Base-by-base conservation (phyloP, 2,113 vertebrate genomes). In the Corvus hawaiiensis region DNA sequence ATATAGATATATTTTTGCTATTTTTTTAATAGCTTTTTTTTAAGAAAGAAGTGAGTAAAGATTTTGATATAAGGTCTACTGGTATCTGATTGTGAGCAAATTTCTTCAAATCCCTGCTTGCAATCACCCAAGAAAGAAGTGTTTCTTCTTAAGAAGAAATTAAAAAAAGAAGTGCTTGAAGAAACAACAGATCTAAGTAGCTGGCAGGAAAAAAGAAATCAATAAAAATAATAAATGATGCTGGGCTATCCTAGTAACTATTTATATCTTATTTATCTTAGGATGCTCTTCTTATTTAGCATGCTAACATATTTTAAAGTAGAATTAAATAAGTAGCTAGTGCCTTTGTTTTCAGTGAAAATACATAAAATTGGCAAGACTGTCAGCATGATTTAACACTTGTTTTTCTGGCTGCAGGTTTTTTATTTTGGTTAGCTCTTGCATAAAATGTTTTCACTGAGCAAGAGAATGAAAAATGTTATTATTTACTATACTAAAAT, bases 181-280 rank as follows among this genome's bases (percentile, higher is more conserved):
- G 68, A 91, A 94, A 81, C 48, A 94, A 61, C 41, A 69, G 41
- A 58, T 87, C 67, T 85, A 49, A 62, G 55, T 94, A 80, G 73
- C 79, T 94, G 74, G 49, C 13, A 64, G 81, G 89, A 23, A 61
- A 41, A 91, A 90, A 71, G 7, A 83, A 52, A 92, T 23, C 11
- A 94, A 37, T 77, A 72, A 88, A 96, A 93, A 89, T 82, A 89
- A 48, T 48, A 90, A 96, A 92, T 68, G 2, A 75, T 88, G 80
- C 63, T 95, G 54, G 39, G 56, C 55, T 92, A 62, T 87, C 73
- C 49, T 73, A 92, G 90, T 94, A 97, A 94, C 94, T 95, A 87
- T 96, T 97, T 87, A 58, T 94, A 51, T 89, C 63, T 69, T 94
- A 89, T 92, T 97, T 85, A 58, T 93, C 78, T 92, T 89, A 52